Percentiles rank a stretch among this genome's conserved stretches.
Evolutionary conservation across 2,888 invertebrate species (phyloP).

Genomic region (Mystacides longicornis): DNA sequence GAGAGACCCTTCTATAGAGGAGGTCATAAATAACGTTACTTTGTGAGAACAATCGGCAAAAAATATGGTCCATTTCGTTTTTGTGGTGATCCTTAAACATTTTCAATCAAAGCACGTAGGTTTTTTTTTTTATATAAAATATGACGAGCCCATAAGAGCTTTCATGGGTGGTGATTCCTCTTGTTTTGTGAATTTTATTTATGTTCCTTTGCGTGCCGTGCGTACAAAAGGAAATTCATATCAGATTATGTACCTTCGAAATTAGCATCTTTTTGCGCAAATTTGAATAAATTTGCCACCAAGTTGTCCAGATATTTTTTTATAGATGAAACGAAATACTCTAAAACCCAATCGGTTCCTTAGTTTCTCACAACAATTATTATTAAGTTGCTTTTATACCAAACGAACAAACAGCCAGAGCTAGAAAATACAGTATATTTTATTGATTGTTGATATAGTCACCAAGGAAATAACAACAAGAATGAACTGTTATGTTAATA

Average conservation of each 20-base stretch:
- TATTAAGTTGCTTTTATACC: too few species aligned
- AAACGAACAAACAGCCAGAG: too few species aligned
- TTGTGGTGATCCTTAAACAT: background rate
- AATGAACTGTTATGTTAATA: too few species aligned
- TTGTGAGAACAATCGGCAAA: background rate
- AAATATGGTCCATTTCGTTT: background rate
- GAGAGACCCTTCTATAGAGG: background rate
- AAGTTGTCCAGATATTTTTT: background rate
- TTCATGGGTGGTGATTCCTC: too few species aligned
- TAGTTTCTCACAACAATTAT: too few species aligned
- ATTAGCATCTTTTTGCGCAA: background rate
- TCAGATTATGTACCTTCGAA: background rate
- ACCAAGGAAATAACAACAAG: too few species aligned
- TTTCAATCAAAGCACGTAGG: conserved; percentile 1
- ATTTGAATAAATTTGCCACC: background rate
- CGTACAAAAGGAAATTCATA: background rate
- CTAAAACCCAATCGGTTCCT: too few species aligned
- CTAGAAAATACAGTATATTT: too few species aligned
- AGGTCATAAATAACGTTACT: background rate
- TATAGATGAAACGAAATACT: background rate
- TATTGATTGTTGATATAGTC: too few species aligned
- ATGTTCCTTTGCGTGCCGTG: background rate
- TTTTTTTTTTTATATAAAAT: background rate
- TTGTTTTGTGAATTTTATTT: background rate
- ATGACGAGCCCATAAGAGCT: too few species aligned